Percentiles rank a stretch among this genome's conserved stretches.
These are phyloP conservation scores for Eremobia ochroleuca DNA, from an alignment of 2,888 invertebrate genomes.

Conservation along the genomic window DNA sequence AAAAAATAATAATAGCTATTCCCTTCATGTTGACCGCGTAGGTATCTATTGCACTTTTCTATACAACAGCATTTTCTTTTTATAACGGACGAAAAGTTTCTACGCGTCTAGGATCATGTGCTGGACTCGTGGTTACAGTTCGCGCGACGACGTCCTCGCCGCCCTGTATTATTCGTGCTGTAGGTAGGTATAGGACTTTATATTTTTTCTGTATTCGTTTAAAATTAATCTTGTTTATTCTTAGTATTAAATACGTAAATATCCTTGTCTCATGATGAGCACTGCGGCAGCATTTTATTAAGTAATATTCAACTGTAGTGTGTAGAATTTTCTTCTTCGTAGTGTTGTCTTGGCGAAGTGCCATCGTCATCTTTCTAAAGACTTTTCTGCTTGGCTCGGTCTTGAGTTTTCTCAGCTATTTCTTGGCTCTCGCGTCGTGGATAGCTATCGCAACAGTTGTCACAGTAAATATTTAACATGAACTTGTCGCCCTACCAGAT, in stretches of 20 bases:
- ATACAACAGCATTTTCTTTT: not conserved
- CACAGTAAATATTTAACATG: slow-evolving; percentile 11
- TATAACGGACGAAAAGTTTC: not conserved
- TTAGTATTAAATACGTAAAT: slow-evolving; percentile 49
- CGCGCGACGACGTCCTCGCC: too few species aligned
- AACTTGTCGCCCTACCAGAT: not conserved
- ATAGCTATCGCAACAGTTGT: slow-evolving; percentile 13
- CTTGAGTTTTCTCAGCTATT: slow-evolving; percentile 38
- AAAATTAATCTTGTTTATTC: slow-evolving; percentile 1
- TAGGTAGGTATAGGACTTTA: not conserved
- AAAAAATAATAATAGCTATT: too few species aligned
- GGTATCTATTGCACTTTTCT: not conserved
- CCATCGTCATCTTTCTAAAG: slow-evolving; percentile 31
- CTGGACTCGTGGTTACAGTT: not conserved
- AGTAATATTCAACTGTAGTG: slow-evolving; percentile 32
- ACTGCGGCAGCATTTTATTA: slow-evolving; percentile 58
- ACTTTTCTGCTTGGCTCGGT: slow-evolving; percentile 44
- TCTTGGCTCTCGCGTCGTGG: slow-evolving; percentile 44
- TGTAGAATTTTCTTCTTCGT: slow-evolving; percentile 22
- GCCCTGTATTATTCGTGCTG: not conserved
- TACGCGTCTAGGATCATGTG: not conserved
- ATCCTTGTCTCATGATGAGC: slow-evolving; percentile 48
- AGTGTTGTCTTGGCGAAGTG: slow-evolving; percentile 34
- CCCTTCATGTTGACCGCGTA: not conserved
- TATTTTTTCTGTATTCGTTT: not conserved